Conservation (phyloP, 2,797 vertebrate species). For the Acanthiza pusilla region DNA sequence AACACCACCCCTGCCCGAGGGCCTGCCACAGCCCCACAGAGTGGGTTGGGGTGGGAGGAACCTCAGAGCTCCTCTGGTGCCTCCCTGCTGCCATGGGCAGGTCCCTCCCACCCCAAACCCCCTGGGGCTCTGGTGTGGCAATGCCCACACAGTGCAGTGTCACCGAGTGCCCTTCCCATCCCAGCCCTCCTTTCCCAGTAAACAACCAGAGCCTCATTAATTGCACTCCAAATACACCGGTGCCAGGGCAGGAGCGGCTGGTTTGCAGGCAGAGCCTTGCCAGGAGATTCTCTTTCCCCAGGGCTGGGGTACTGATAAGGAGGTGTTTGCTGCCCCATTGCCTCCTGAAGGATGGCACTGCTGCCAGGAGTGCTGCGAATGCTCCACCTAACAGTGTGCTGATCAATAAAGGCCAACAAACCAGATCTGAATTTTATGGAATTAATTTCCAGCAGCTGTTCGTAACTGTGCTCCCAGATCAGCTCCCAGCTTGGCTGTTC, state of each 20-base stretch:
- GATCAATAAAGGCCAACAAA: background rate
- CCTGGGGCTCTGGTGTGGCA: rapidly evolving
- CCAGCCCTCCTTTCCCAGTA: background rate
- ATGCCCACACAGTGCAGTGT: no score
- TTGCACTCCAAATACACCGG: background rate
- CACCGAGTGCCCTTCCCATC: background rate
- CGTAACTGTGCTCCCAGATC: background rate
- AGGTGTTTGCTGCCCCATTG: background rate
- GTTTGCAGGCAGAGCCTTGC: background rate
- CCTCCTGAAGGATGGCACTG: background rate
- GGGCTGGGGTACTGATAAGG: background rate
- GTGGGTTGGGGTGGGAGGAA: background rate
- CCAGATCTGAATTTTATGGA: background rate
- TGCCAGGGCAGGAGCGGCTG: background rate
- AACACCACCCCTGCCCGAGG: rapidly evolving
- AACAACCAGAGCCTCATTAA: background rate
- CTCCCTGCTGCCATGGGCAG: background rate
- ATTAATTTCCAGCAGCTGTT: background rate
- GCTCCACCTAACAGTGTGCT: background rate
- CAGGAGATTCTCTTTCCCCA: background rate
- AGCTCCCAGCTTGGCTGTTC: background rate
- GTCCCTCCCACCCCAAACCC: background rate
- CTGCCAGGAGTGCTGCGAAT: background rate
- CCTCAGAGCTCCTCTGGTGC: rapidly evolving
- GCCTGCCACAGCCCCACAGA: no score